Base-by-base conservation (phyloP, 2,888 invertebrate genomes). In the Mamestra brassicae region DNA sequence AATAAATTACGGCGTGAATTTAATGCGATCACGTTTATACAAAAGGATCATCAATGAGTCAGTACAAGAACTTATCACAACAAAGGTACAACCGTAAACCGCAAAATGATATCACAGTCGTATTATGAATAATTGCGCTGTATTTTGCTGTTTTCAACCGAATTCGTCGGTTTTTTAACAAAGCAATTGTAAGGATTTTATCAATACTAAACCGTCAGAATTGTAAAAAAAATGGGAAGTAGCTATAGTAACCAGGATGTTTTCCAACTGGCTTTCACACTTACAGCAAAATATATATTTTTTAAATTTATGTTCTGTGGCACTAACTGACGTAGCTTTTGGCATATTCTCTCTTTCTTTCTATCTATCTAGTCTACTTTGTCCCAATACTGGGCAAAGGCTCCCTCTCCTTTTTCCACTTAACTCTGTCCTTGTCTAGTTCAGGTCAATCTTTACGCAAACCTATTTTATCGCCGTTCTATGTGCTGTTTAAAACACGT, bases 151-250 rank as follows among this genome's bases (percentile, higher is more conserved):
- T 76, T 79, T 72, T 17, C 68, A 61, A 50, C 60, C 26, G 63
- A 66, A 55, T 77, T 67, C n/a, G 42, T 26, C 15, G 36, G 26
- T 65, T 78, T 82, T 77, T 85, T 77, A 81, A 67, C 74, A 64
- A 71, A 80, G 50, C 57, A 62, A 69, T 13, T 38, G 38, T 60
- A 11, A 10, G 38, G n/a, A 17, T 54, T 54, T 54, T n/a, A 4
- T 60, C 58, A 58, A 38, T 42, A 60, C 38, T 38, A 17, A 38
- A 38, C 58, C 1, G 52, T 7, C 47, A 15, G 58, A 60, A 60
- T 60, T 17, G 36, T 38, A 38, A 17, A 60, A 7, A 58, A 15
- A 60, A 26, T 38, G n/a, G 10, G 57, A 15, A 78, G 42, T 17
- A 10, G 1, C 5, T 17, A 7, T 13, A 17, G 8, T 42, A 10